These are phyloP conservation scores for Scaptomyza caliginosa DNA, from an alignment of 2,888 invertebrate species.

Conservation along the genomic window DNA sequence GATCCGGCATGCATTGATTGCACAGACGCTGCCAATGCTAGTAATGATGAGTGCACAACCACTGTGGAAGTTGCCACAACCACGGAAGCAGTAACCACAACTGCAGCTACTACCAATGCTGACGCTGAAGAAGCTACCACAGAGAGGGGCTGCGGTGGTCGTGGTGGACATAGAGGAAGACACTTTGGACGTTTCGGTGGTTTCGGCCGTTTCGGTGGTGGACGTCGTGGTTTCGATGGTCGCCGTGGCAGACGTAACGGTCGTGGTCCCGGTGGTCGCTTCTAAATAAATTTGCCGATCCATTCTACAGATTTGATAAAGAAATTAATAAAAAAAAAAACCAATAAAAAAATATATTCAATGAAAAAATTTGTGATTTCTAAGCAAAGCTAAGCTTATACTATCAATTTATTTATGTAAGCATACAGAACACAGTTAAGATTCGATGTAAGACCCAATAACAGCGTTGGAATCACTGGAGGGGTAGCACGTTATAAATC, in stretches of 20 bases:
- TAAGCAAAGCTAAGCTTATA: too few relatives aligned
- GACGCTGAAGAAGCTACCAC: background rate
- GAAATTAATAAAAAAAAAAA: too few relatives aligned
- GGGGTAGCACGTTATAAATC: too few relatives aligned
- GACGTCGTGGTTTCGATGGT: background rate
- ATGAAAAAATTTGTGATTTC: too few relatives aligned
- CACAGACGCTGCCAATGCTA: background rate
- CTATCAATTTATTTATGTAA: too few relatives aligned
- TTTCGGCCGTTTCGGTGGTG: background rate
- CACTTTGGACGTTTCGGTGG: background rate
- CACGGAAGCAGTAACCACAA: background rate
- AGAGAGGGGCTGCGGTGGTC: background rate
- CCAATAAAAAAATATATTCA: too few relatives aligned
- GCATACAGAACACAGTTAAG: too few relatives aligned
- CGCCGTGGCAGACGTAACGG: background rate
- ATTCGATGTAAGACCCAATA: background rate
- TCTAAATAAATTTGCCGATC: too few relatives aligned
- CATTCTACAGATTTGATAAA: too few relatives aligned
- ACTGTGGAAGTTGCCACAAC: background rate
- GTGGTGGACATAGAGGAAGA: background rate
- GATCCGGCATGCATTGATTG: conserved; percentile 15
- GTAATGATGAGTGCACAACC: conserved; percentile 8
- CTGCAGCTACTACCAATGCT: background rate
- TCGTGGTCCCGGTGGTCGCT: background rate
- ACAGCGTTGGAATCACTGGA: background rate